These are phyloP conservation scores for Acheta domesticus DNA, from an alignment of 2,888 invertebrate species.

Conservation along the genomic window DNA sequence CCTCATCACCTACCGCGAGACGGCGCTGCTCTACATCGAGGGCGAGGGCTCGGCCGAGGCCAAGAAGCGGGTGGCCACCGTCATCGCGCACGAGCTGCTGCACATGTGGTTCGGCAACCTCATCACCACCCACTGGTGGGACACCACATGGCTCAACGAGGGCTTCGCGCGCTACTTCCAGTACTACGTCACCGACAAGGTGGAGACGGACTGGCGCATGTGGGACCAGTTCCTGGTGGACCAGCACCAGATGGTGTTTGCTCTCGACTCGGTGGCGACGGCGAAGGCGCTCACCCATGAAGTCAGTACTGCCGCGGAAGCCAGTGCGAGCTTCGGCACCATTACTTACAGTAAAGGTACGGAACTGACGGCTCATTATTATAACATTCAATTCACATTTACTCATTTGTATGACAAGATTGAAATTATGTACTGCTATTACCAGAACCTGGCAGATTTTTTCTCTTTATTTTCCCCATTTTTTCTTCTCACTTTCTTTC, in stretches of 20 bases:
- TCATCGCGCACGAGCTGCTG: constrained; percentile 50
- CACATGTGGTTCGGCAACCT: constrained; percentile 47
- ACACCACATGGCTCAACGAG: constrained; percentile 40
- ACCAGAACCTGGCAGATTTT: neutral
- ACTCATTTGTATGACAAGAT: neutral
- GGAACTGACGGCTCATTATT: neutral
- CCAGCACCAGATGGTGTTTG: constrained; percentile 29
- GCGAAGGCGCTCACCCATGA: constrained; percentile 32
- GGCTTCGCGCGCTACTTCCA: constrained; percentile 51
- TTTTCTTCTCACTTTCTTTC: too few species aligned
- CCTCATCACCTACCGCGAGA: constrained; percentile 59
- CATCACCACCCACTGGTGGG: constrained; percentile 38
- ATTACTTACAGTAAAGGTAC: constrained; percentile 32
- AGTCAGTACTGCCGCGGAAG: constrained; percentile 42
- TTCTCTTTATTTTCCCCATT: too few species aligned
- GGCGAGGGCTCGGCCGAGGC: neutral
- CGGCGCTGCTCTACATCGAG: neutral
- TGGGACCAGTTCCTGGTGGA: constrained; percentile 31
- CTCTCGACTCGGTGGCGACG: constrained; percentile 27
- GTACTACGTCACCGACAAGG: constrained; percentile 43
- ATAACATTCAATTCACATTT: neutral
- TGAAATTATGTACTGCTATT: neutral
- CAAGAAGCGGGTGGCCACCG: constrained; percentile 38
- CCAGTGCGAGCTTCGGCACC: constrained; percentile 28
- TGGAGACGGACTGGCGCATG: constrained; percentile 28